Conservation (phyloP, 1,140 invertebrate species). For the Drosophila ambigua region DNA sequence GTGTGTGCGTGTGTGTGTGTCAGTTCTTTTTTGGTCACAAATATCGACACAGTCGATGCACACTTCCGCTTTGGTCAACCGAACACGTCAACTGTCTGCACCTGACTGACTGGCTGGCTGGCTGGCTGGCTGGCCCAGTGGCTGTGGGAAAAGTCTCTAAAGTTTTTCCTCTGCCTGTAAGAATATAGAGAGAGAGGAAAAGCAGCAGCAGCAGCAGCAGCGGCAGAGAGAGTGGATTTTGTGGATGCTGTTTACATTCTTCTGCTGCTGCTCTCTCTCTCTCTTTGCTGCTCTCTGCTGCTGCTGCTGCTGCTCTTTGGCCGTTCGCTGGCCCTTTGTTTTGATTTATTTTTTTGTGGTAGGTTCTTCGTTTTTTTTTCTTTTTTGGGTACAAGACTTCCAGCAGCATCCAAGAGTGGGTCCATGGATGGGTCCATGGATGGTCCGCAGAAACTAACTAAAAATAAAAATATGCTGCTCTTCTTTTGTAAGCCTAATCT, state of each 20-base stretch:
- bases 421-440: too few species aligned
- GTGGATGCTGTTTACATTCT: constrained; percentile 65
- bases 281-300: constrained; percentile 3
- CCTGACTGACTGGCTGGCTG: constrained; percentile 68
- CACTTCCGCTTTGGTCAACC: constrained; percentile 76
- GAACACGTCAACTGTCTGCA: constrained; percentile 84
- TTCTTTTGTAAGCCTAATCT: background rate
- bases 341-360: constrained; percentile 77
- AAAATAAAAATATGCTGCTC: background rate
- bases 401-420: constrained; percentile 11
- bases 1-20: constrained; percentile 25
- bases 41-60: constrained; percentile 29
- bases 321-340: constrained; percentile 47
- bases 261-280: constrained; percentile 8
- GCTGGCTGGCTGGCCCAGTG: constrained; percentile 27
- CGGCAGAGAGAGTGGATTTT: constrained; percentile 47
- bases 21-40: constrained; percentile 26
- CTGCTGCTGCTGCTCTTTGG: constrained; percentile 3
- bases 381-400: background rate
- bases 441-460: constrained; percentile 17
- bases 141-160: constrained; percentile 2
- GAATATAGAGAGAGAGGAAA: constrained; percentile 46
- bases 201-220: background rate
- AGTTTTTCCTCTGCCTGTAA: constrained; percentile 11
- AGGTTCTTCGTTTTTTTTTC: constrained; percentile 45